phyloP scores from a whole-genome alignment of 2,113 vertebrate genomes.

The Neodon shergylaensis region DNA sequence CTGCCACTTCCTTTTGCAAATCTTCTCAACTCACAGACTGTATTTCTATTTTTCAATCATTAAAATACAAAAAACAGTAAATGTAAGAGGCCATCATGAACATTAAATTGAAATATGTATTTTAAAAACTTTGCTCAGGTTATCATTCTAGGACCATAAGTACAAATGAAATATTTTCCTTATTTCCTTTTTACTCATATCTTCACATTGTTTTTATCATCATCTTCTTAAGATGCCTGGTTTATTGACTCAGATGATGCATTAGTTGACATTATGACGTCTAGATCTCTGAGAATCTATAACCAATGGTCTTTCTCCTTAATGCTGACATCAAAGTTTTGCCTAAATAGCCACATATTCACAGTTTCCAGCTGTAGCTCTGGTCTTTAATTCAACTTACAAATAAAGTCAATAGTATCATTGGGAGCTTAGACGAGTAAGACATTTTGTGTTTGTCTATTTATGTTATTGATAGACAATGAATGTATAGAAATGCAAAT shows the following conservation, averaged over 20 bases:
- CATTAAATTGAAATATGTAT: not conserved
- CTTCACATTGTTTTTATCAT: not conserved
- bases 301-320: not conserved
- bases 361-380: not conserved
- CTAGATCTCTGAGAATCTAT: not conserved
- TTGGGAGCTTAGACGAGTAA: not conserved
- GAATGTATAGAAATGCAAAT: conserved; percentile 24
- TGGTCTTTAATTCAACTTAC: not conserved
- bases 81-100: not conserved
- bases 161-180: not conserved
- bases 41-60: not conserved
- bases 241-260: not conserved
- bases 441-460: not conserved
- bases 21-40: not conserved
- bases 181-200: not conserved
- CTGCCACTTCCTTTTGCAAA: not conserved
- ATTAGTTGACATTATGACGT: not conserved
- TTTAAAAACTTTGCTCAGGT: not conserved
- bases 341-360: not conserved
- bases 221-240: not conserved
- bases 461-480: conserved; percentile 42
- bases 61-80: not conserved
- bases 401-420: not conserved
- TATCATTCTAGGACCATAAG: not conserved
- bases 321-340: not conserved